These are phyloP conservation scores for Fistularia tabacaria DNA, from an alignment of 2,797 vertebrate species.

Conservation along the genomic window DNA sequence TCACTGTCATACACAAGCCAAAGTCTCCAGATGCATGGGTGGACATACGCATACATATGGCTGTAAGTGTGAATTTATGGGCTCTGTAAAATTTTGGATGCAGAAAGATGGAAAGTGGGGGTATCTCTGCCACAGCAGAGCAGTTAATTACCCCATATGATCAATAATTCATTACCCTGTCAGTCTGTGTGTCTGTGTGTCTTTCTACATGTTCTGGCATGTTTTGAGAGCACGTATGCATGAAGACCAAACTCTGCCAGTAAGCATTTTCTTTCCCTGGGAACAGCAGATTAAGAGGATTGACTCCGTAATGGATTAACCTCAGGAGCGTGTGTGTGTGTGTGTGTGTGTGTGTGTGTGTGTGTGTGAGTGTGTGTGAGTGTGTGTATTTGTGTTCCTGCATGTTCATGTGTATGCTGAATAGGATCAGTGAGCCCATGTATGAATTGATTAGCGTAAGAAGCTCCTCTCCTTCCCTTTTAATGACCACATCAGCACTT, in stretches of 20 bases:
- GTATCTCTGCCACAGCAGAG: slow-evolving; percentile 44
- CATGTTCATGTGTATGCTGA: slow-evolving; percentile 23
- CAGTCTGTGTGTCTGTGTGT: slow-evolving; percentile 56
- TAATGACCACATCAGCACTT: slow-evolving; percentile 79
- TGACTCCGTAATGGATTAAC: slow-evolving; percentile 79
- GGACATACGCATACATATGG: too few relatives aligned
- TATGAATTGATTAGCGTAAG: slow-evolving; percentile 77
- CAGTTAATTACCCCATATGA: slow-evolving; percentile 76
- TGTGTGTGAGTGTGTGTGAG: slow-evolving; percentile 13
- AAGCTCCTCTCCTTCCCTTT: slow-evolving; percentile 64
- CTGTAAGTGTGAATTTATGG: slow-evolving; percentile 21
- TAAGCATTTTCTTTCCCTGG: slow-evolving; percentile 76
- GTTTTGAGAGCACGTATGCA: slow-evolving; percentile 66
- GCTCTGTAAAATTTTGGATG: slow-evolving; percentile 44
- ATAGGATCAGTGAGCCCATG: slow-evolving; percentile 64
- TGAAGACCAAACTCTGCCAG: slow-evolving; percentile 66
- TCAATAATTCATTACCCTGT: slow-evolving; percentile 80
- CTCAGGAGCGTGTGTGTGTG: slow-evolving; percentile 61
- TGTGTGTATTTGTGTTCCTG: slow-evolving; percentile 17
- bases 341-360: slow-evolving; percentile 15
- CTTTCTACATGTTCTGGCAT: slow-evolving; percentile 49
- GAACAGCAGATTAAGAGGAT: slow-evolving; percentile 78
- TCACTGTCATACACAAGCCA: slow-evolving; percentile 22
- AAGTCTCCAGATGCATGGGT: slow-evolving; percentile 13
- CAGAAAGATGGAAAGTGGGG: slow-evolving; percentile 7